A percentile compares a stretch with the other conserved stretches of the same genome.
Evolutionary conservation across 2,113 vertebrate species (phyloP).

Genomic region (Osmerus mordax): DNA sequence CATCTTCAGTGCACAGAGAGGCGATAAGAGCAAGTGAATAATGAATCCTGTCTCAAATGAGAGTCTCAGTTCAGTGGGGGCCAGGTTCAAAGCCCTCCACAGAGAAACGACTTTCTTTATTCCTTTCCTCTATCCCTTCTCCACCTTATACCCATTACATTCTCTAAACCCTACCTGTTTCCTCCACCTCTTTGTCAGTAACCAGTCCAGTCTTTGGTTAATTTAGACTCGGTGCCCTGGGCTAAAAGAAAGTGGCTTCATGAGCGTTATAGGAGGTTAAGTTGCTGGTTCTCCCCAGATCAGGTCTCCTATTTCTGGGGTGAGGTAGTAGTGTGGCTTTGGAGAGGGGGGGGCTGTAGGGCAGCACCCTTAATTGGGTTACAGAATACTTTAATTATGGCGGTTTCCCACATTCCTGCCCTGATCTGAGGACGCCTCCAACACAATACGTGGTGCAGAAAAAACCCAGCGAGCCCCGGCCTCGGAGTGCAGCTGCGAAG

Average conservation of each 20-base stretch:
- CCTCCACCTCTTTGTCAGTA: slow-evolving; percentile 15
- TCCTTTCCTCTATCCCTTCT: slow-evolving; percentile 31
- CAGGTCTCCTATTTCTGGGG: not conserved
- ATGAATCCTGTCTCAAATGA: slow-evolving; percentile 64
- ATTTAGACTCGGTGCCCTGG: slow-evolving; percentile 12
- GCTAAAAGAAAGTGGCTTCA: slow-evolving; percentile 16
- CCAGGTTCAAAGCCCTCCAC: slow-evolving; percentile 45
- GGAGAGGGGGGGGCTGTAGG: slow-evolving; percentile 25
- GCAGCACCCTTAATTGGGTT: slow-evolving; percentile 64
- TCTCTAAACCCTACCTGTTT: not conserved
- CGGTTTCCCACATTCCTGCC: slow-evolving; percentile 68
- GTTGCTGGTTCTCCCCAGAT: not conserved
- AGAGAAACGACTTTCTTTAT: slow-evolving; percentile 36
- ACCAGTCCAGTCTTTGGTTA: slow-evolving; percentile 14
- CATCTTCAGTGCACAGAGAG: slow-evolving; percentile 63
- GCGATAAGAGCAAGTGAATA: slow-evolving; percentile 68
- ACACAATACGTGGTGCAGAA: slow-evolving; percentile 50
- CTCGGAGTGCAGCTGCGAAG: slow-evolving; percentile 70
- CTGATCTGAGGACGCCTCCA: slow-evolving; percentile 28
- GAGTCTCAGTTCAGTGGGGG: slow-evolving; percentile 55
- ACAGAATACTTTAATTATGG: slow-evolving; percentile 72
- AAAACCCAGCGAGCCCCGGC: slow-evolving; percentile 27
- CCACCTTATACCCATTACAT: not conserved
- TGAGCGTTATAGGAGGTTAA: not conserved
- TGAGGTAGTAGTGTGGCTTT: slow-evolving; percentile 32